These are phyloP conservation scores for Macrotus californicus DNA, from an alignment of 2,113 vertebrate species.

Conservation along the genomic window DNA sequence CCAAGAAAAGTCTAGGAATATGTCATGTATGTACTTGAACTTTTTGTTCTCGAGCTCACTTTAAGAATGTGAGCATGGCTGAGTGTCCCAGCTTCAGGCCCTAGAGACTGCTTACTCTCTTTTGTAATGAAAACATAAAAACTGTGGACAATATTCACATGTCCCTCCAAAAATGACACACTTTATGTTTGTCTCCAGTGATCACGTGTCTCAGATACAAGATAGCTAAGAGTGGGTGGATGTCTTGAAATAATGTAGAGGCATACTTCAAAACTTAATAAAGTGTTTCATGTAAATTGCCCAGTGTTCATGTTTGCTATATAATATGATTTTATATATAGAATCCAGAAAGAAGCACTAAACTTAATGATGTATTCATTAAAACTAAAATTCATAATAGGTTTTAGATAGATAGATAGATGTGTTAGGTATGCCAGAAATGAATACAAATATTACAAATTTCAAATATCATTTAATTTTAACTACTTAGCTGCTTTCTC, in stretches of 20 bases:
- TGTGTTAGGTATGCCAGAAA: neutral
- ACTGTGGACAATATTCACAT: neutral
- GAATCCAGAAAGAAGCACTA: neutral
- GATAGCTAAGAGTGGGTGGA: neutral
- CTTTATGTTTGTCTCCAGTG: conserved; percentile 14
- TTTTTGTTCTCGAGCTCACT: conserved; percentile 70
- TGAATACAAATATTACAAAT: neutral
- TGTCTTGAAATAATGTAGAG: neutral
- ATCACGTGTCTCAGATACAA: neutral
- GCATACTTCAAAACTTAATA: neutral
- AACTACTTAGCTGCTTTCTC: neutral
- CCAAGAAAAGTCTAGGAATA: conserved; percentile 70
- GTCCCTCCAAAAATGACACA: conserved; percentile 36
- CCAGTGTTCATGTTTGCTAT: neutral
- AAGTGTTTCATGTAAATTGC: neutral
- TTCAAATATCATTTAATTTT: neutral
- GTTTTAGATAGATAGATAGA: too few species aligned
- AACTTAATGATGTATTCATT: neutral
- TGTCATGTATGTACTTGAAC: conserved; percentile 75
- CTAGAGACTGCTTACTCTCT: neutral
- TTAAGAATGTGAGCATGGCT: conserved; percentile 58
- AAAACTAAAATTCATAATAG: neutral
- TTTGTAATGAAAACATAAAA: conserved; percentile 47
- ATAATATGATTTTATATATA: neutral
- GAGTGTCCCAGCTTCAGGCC: neutral